These are phyloP conservation scores for Chiroxiphia lanceolata DNA, from an alignment of 2,797 vertebrate species.

Conservation along the genomic window DNA sequence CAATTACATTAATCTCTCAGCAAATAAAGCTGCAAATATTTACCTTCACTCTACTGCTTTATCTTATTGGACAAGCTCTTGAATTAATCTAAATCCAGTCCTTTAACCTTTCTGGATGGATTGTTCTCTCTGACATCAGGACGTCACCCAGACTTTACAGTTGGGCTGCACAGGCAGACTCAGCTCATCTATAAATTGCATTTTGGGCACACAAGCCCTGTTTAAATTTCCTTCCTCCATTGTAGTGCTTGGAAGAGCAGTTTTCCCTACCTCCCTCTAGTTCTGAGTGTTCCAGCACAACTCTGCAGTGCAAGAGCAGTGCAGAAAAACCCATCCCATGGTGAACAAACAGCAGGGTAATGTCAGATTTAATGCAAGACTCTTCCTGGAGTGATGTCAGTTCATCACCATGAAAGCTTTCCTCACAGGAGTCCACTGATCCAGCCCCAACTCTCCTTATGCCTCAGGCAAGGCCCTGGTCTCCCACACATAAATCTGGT, in stretches of 20 bases:
- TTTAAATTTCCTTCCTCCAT: neutral
- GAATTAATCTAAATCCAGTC: slow-evolving; percentile 55
- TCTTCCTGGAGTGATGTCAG: neutral
- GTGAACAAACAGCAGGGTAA: neutral
- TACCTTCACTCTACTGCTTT: slow-evolving; percentile 36
- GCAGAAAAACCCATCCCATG: neutral
- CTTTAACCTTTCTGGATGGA: slow-evolving; percentile 35
- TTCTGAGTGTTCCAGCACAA: neutral
- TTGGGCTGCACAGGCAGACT: neutral
- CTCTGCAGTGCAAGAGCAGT: neutral
- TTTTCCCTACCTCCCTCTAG: neutral
- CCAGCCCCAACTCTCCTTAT: neutral
- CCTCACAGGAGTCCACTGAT: neutral
- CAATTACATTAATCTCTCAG: slow-evolving; percentile 62
- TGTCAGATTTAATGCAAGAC: neutral
- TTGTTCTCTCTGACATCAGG: neutral
- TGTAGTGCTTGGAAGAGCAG: neutral
- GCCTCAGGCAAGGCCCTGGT: neutral
- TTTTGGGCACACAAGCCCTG: neutral
- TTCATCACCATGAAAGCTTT: neutral
- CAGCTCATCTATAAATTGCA: neutral
- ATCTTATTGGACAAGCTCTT: slow-evolving; percentile 40
- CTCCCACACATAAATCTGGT: neutral
- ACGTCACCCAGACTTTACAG: neutral
- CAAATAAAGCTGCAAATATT: slow-evolving; percentile 65